A percentile compares a stretch with the other conserved stretches of the same genome.
phyloP scores from a whole-genome alignment of 1,140 invertebrate genomes.

The Ericerus pela region DNA sequence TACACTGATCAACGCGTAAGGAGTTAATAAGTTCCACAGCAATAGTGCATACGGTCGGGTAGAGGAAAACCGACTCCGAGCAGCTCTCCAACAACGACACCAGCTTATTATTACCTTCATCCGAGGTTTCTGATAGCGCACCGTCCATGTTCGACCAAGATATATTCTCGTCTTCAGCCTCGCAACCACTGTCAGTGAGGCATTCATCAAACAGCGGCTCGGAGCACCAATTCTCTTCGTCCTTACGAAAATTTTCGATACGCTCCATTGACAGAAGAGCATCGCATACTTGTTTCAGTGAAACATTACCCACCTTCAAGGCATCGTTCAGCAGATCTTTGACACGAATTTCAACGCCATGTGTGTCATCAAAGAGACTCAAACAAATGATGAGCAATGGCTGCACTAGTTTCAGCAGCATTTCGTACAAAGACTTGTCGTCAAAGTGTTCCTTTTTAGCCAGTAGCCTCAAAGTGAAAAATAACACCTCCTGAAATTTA shows the following conservation, averaged over 20 bases:
- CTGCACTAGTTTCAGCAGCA: neutral
- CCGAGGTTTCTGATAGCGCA: slow-evolving; percentile 4
- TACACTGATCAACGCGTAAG: slow-evolving; percentile 14
- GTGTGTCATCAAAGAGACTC: slow-evolving; percentile 5
- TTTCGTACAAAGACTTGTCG: neutral
- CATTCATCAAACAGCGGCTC: slow-evolving; percentile 18
- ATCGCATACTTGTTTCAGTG: slow-evolving; percentile 17
- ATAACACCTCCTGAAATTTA: slow-evolving; percentile 14
- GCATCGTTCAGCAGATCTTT: slow-evolving; percentile 17
- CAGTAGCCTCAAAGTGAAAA: slow-evolving; percentile 7
- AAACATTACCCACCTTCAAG: slow-evolving; percentile 14
- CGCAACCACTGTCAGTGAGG: slow-evolving; percentile 45
- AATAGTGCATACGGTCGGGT: slow-evolving; percentile 15
- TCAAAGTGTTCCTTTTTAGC: slow-evolving; percentile 3
- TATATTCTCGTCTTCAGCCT: slow-evolving; percentile 37
- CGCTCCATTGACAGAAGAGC: slow-evolving; percentile 14
- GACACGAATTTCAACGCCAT: slow-evolving; percentile 6
- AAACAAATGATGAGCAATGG: slow-evolving; percentile 6
- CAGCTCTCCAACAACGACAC: neutral
- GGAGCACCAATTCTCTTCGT: slow-evolving; percentile 6
- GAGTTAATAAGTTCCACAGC: slow-evolving; percentile 14
- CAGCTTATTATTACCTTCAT: neutral
- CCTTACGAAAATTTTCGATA: neutral
- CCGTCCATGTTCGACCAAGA: slow-evolving; percentile 17
- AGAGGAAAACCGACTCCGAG: neutral